phyloP scores from a whole-genome alignment of 2,888 invertebrate species.

The Eubasilissa splendida region DNA sequence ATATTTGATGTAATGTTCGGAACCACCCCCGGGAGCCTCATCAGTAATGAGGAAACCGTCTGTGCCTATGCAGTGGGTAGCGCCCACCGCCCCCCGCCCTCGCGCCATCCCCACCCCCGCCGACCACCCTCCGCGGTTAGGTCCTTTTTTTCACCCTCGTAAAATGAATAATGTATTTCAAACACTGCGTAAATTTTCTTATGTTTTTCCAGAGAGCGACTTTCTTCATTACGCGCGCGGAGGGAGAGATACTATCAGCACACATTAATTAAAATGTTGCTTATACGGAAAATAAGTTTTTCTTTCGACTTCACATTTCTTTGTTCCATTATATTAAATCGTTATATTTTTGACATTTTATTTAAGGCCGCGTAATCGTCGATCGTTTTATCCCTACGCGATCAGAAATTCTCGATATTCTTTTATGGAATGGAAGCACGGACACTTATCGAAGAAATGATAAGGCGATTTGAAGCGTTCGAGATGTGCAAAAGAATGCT shows the following conservation, averaged over 20 bases:
- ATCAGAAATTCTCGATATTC: too few species aligned
- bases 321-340: too few species aligned
- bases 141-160: slow-evolving; percentile 18
- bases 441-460: too few species aligned
- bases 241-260: not conserved
- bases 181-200: slow-evolving; percentile 25
- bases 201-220: not conserved
- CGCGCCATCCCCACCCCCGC: not conserved
- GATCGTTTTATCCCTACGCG: too few species aligned
- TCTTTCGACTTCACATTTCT: too few species aligned
- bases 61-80: not conserved
- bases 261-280: slow-evolving; percentile 3
- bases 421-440: too few species aligned
- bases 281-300: not conserved
- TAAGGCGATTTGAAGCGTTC: too few species aligned
- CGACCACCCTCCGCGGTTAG: not conserved
- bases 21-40: not conserved
- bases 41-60: slow-evolving; percentile 22
- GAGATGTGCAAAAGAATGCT: too few species aligned
- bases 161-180: slow-evolving; percentile 29
- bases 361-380: too few species aligned
- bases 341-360: too few species aligned
- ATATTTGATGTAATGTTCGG: not conserved
- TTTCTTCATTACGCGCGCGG: too few species aligned
- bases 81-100: not conserved